These are phyloP conservation scores for Listrodromus nycthemerus DNA, from an alignment of 2,888 invertebrate genomes.

Conservation along the genomic window DNA sequence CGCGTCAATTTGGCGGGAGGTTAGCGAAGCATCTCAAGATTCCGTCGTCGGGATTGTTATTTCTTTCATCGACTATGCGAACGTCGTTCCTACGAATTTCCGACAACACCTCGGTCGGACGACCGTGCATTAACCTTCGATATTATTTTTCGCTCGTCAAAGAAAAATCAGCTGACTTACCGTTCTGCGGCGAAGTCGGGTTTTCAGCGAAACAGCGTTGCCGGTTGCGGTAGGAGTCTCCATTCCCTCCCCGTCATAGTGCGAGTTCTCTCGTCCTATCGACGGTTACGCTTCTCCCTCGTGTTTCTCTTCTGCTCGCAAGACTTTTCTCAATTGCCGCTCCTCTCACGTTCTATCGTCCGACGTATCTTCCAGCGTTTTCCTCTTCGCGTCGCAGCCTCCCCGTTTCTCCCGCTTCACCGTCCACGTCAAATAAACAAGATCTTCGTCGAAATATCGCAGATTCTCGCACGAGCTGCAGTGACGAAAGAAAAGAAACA, in stretches of 20 bases:
- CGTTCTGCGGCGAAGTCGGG: slow-evolving; percentile 76
- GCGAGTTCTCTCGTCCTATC: slow-evolving; percentile 44
- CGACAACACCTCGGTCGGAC: not conserved
- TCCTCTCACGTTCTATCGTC: slow-evolving; percentile 26
- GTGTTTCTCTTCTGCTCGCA: slow-evolving; percentile 14
- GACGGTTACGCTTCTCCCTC: slow-evolving; percentile 23
- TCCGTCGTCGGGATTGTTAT: slow-evolving; percentile 33
- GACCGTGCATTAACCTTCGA: not conserved
- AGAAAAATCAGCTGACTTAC: slow-evolving; percentile 74
- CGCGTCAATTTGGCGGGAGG: slow-evolving; percentile 77
- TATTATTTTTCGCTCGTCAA: slow-evolving; percentile 9
- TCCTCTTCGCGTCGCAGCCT: slow-evolving; percentile 10
- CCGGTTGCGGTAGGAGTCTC: slow-evolving; percentile 75
- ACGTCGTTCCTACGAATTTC: not conserved
- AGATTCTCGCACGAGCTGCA: slow-evolving; percentile 7
- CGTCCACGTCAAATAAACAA: slow-evolving; percentile 25
- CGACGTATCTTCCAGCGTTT: slow-evolving; percentile 24
- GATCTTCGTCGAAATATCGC: slow-evolving; percentile 37
- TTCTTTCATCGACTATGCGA: not conserved
- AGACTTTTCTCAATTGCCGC: not conserved
- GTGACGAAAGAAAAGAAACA: slow-evolving; percentile 21
- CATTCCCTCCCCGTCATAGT: slow-evolving; percentile 78
- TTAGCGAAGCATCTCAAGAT: slow-evolving; percentile 47
- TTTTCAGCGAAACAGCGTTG: slow-evolving; percentile 75
- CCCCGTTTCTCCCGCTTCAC: not conserved